Percentiles rank a stretch among this genome's conserved stretches.
Conservation (phyloP, 2,797 vertebrate genomes). For the Amazonetta brasiliensis region DNA sequence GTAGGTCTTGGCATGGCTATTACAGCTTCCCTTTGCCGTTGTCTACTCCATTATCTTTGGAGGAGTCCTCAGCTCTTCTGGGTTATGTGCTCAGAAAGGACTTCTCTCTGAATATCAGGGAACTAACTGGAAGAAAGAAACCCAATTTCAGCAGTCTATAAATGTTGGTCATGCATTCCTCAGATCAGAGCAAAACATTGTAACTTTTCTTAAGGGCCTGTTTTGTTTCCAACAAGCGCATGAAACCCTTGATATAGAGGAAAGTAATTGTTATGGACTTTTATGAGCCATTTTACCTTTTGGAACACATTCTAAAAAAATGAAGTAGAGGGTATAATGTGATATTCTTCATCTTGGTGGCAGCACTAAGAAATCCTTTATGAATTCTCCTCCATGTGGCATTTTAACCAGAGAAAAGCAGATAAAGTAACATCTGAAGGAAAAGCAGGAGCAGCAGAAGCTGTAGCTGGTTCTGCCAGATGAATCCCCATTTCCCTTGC, state of each 20-base stretch:
- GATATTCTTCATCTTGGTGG: neutral
- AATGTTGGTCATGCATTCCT: neutral
- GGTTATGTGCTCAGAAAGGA: rapidly evolving
- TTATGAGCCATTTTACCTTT: neutral
- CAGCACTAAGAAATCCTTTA: neutral
- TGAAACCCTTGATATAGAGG: neutral
- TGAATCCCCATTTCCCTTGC: neutral
- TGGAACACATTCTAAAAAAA: neutral
- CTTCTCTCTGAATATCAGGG: neutral
- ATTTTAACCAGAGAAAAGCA: neutral
- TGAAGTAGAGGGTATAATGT: neutral
- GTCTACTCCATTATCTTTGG: neutral
- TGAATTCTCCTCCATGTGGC: neutral
- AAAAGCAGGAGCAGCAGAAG: neutral
- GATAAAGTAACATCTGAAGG: neutral
- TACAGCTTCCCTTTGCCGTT: neutral
- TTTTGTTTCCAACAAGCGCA: neutral
- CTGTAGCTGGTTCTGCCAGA: neutral
- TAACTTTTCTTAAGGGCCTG: neutral
- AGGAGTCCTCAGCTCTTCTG: neutral
- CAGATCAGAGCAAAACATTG: neutral
- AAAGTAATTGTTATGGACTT: neutral
- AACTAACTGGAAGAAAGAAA: neutral
- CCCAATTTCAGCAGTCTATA: neutral
- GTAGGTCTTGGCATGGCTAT: neutral